A percentile compares a stretch with the other conserved stretches of the same genome.
phyloP scores from a whole-genome alignment of 2,113 vertebrate genomes.

The Callospermophilus lateralis region DNA sequence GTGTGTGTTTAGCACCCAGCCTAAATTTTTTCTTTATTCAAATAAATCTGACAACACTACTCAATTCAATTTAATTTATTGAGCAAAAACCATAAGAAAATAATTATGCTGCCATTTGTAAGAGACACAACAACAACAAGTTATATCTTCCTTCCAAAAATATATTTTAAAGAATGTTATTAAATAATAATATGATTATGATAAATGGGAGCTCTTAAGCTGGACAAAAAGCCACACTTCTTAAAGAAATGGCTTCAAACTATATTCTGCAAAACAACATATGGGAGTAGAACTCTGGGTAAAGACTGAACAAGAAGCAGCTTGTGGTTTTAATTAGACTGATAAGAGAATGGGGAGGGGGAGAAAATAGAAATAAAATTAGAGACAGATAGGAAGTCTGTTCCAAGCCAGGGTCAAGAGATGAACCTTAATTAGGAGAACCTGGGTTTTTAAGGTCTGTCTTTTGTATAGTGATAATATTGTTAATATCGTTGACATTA shows the following conservation, averaged over 20 bases:
- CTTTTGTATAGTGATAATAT: background rate
- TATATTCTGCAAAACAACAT: background rate
- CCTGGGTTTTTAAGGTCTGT: background rate
- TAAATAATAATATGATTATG: background rate
- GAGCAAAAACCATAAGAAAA: background rate
- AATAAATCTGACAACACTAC: background rate
- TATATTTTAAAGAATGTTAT: slow-evolving; percentile 1
- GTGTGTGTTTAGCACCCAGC: too few relatives aligned
- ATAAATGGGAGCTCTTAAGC: background rate
- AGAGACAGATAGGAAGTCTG: background rate
- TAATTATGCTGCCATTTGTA: background rate
- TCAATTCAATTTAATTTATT: background rate
- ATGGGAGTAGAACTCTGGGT: background rate
- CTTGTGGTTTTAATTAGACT: background rate
- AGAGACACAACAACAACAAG: background rate
- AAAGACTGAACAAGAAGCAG: background rate
- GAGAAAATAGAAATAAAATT: background rate
- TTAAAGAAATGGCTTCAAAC: background rate
- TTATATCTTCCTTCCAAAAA: background rate
- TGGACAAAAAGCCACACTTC: background rate
- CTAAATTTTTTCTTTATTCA: background rate
- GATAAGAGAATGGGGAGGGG: background rate
- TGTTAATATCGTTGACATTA: background rate
- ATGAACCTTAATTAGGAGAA: background rate
- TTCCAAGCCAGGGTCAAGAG: background rate